A percentile compares a stretch with the other conserved stretches of the same genome.
phyloP scores from a whole-genome alignment of 2,888 invertebrate species.

The Isoperla grammatica region DNA sequence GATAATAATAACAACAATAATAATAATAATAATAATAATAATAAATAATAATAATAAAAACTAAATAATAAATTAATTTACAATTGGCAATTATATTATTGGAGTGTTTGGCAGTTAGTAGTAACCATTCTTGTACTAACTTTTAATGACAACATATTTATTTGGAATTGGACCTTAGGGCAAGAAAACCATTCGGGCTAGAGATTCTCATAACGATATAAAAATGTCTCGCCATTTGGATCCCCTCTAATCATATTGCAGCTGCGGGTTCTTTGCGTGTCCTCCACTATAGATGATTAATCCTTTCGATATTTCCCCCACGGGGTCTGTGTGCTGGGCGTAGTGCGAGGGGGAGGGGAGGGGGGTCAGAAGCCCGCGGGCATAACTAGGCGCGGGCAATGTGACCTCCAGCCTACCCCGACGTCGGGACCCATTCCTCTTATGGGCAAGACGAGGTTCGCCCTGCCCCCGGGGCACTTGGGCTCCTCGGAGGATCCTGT shows the following conservation, averaged over 20 bases:
- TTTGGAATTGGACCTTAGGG: too few species aligned
- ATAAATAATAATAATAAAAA: too few species aligned
- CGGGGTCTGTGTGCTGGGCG: neutral
- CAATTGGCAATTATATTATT: too few species aligned
- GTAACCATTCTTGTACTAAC: too few species aligned
- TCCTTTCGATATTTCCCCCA: neutral
- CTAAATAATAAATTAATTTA: too few species aligned
- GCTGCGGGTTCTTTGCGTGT: neutral
- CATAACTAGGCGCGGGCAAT: slow-evolving; percentile 10
- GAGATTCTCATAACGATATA: too few species aligned
- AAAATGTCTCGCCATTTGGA: too few species aligned
- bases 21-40: too few species aligned
- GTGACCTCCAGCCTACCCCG: slow-evolving; percentile 23
- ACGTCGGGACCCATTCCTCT: slow-evolving; percentile 21
- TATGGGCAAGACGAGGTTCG: slow-evolving; percentile 27
- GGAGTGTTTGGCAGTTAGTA: too few species aligned
- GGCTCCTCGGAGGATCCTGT: neutral
- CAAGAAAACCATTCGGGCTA: too few species aligned
- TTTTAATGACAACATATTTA: too few species aligned
- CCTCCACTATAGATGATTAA: neutral
- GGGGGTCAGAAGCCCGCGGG: slow-evolving; percentile 4
- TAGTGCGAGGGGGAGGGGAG: neutral
- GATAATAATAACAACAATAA: too few species aligned
- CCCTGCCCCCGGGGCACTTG: slow-evolving; percentile 21
- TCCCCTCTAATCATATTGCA: neutral